Evolutionary conservation across 2,113 vertebrate species (phyloP), one percentile per base, ranked within the genome.

Genomic region (Nesoenas mayeri): DNA sequence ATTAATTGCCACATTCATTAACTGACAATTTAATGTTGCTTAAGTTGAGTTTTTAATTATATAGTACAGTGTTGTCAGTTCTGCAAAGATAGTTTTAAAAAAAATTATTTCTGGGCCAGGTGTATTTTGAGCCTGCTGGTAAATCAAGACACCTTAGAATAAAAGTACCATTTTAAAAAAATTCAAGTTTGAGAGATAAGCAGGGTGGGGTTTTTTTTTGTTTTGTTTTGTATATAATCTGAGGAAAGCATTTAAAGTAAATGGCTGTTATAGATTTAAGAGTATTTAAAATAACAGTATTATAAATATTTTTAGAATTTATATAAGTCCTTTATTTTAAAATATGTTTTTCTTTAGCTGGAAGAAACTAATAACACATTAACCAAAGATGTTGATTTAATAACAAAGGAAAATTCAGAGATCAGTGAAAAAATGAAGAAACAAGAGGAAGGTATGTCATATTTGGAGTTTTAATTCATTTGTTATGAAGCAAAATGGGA

Each of bases 331-430:
- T 73, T 51, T 86, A 21, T 81, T 90, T 54, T 83, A 64, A 91
- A 88, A 84, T 50, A 11, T 95, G 15, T 96, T 91, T 96, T 97
- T 89, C 31, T 95, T 89, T 97, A 99, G 99, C 98, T 99, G 62
- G 99, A 99, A 98, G 99, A 99, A 96, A 98, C 98, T 38, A 99
- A 99, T 93, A 99, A 95, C 96, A 98, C 98, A 40, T 98, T 99
- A 96, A 99, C 99, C 98, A 99, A 99, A 99, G 99, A 99, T 79
- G 98, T 98, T 91, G 99, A 99, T 97, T 98, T 97, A 96, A 96
- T 99, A 97, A 99, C 98, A 95, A 99, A 98, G 97, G 99, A 99
- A 97, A 99, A 99, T 96, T 80, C 98, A 4, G 99, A 99, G 19
- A 92, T 99, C 65, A 98, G 66, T 71, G 98, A 99, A 94, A 99